Base-by-base conservation (phyloP, 2,113 vertebrate genomes). In the Larimichthys polyactis region DNA sequence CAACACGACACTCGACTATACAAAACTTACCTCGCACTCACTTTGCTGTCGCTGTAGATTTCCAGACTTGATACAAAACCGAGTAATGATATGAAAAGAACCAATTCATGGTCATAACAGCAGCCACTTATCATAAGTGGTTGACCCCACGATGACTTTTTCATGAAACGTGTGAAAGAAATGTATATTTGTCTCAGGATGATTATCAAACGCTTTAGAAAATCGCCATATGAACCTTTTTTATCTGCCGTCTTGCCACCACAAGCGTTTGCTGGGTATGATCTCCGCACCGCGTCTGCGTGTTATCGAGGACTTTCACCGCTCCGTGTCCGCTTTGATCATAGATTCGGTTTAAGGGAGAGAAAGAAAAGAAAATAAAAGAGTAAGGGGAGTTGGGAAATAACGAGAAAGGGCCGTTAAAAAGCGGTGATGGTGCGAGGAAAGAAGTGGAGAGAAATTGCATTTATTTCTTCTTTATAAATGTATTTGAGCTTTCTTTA, bases 301-400 rank as follows among this genome's bases (percentile, higher is more conserved):
- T 80, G 64, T 71, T 82, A 83, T 77, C 84, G 54, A 80, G 51
- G 67, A 68, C 71, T 78, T 70, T 60, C 17, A 14, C 67, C 44
- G 43, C 81, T 24, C 77, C 65, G 75, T 62, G 78, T 82, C 69
- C 65, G 5, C 87, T 83, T 88, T 89, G 73, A 93, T 87, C 68
- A 57, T 27, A 54, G 63, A 81, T 82, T 80, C 40, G 44, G 55
- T 80, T 86, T 77, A 77, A 71, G 62, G 51, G 52, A 65, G 19
- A 24, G 15, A 68, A 44, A 78, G 58, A 64, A 32, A 49, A 59
- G 43, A 78, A 87, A 82, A 89, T 51, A 70, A 78, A 4, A 14
- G 51, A 59, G 60, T 15, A 49, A 32, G 15, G 44, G 51, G 48
- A 83, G 46, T 22, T 60, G 55, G 55, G 75, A 81, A 79, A 67